Conservation (phyloP, 2,113 vertebrate species). For the Girardinichthys multiradiatus region DNA sequence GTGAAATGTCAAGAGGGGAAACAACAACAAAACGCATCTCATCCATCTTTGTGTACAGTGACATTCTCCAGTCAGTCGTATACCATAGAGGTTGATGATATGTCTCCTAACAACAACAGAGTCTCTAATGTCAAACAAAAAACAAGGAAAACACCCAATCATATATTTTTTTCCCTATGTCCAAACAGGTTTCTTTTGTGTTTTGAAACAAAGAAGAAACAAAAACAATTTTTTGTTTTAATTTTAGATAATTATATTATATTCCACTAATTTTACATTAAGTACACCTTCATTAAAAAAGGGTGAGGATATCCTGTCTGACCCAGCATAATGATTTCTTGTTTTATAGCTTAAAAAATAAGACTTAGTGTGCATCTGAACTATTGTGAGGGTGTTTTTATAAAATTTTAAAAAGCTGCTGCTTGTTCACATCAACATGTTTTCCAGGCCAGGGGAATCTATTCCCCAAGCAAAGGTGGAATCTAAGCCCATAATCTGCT, state of each 20-base stretch:
- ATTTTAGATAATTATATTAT: neutral
- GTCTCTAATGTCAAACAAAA: constrained; percentile 1
- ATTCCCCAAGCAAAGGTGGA: constrained; percentile 68
- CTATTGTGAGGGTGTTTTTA: constrained; percentile 14
- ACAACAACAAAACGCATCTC: constrained; percentile 1
- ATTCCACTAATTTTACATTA: neutral
- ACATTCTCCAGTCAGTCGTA: constrained; percentile 16
- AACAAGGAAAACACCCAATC: neutral
- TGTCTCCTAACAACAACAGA: constrained; percentile 6
- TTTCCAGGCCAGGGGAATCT: constrained; percentile 71
- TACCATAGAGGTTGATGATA: constrained; percentile 3
- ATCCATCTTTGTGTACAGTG: constrained; percentile 10
- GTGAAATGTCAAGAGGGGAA: constrained; percentile 10
- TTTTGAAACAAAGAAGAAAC: neutral
- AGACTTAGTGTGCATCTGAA: constrained; percentile 4
- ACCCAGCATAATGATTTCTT: neutral
- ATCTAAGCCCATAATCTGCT: constrained; percentile 78
- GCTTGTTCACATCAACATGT: constrained; percentile 39
- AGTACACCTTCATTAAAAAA: neutral
- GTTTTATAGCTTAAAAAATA: neutral
- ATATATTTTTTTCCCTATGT: neutral
- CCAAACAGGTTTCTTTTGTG: neutral
- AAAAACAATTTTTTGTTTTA: neutral
- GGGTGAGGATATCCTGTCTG: neutral
- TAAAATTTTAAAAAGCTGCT: constrained; percentile 29